These are phyloP conservation scores for Polydrusus pterygomalis DNA, from an alignment of 2,888 invertebrate genomes.

Conservation along the genomic window DNA sequence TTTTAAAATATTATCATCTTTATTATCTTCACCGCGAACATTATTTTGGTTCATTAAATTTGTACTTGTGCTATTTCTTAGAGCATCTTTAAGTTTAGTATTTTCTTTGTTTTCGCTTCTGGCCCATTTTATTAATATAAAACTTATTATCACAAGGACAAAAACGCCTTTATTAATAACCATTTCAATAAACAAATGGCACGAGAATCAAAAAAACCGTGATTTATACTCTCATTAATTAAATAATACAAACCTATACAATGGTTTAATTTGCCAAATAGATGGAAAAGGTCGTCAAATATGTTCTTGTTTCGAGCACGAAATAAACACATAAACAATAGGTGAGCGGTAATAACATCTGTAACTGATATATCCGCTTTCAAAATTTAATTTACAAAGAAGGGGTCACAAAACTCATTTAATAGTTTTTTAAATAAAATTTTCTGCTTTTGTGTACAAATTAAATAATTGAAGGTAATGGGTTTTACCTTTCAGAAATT, in stretches of 20 bases:
- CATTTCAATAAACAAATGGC: slow-evolving; percentile 8
- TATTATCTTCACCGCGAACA: slow-evolving; percentile 44
- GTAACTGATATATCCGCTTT: slow-evolving; percentile 40
- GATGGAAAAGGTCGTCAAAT: slow-evolving; percentile 43
- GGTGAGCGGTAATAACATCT: background rate
- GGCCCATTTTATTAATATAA: background rate
- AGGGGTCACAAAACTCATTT: background rate
- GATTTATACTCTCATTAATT: slow-evolving; percentile 15
- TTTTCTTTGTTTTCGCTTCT: slow-evolving; percentile 23
- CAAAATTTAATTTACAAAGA: background rate
- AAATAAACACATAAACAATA: slow-evolving; percentile 17
- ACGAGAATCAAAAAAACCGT: background rate
- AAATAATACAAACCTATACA: background rate
- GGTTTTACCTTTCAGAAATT: background rate
- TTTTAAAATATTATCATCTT: slow-evolving; percentile 59
- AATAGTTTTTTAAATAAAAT: background rate
- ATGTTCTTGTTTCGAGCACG: slow-evolving; percentile 26
- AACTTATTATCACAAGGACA: background rate
- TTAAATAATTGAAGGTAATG: background rate
- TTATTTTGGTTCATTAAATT: slow-evolving; percentile 39
- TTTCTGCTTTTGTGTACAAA: background rate
- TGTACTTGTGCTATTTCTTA: slow-evolving; percentile 56
- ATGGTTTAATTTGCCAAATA: slow-evolving; percentile 24
- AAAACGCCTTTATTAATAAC: background rate
- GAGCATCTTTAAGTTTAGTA: slow-evolving; percentile 56